A percentile compares a stretch with the other conserved stretches of the same genome.
These are phyloP conservation scores for Ariopsis seemanni DNA, from an alignment of 2,113 vertebrate genomes.

Conservation along the genomic window DNA sequence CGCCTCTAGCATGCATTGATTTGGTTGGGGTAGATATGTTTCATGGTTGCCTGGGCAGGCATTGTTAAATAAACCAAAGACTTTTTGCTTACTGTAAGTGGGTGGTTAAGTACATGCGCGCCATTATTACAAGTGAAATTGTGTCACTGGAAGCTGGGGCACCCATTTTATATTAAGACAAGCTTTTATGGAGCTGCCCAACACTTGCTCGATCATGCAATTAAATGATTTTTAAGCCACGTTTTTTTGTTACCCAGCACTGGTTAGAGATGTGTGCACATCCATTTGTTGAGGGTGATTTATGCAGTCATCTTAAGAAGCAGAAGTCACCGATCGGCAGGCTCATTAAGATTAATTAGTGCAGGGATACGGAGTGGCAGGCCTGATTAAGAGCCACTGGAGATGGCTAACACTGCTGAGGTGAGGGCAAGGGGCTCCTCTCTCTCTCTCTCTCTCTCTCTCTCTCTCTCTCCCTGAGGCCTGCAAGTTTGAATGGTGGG, in stretches of 20 bases:
- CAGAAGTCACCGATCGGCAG: conserved; percentile 70
- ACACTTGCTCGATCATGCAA: conserved; percentile 75
- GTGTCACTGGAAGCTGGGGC: conserved; percentile 64
- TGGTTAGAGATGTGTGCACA: conserved; percentile 46
- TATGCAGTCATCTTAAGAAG: conserved; percentile 58
- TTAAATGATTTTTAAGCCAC: conserved; percentile 61
- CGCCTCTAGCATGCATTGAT: conserved; percentile 71
- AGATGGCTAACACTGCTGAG: conserved; percentile 46
- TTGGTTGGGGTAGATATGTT: conserved; percentile 69
- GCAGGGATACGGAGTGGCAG: conserved; percentile 56
- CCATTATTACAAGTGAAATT: conserved; percentile 52
- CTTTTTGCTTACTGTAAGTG: conserved; percentile 72
- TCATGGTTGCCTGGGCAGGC: conserved; percentile 68
- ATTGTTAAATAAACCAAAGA: conserved; percentile 71
- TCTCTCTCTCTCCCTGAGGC: conserved; percentile 41
- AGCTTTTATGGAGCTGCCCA: conserved; percentile 70
- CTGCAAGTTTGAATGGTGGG: conserved; percentile 48
- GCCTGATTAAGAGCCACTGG: conserved; percentile 55
- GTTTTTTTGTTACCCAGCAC: conserved; percentile 35
- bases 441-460: conserved; percentile 24
- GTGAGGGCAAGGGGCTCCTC: conserved; percentile 32
- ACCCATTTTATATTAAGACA: conserved; percentile 68
- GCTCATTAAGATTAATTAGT: conserved; percentile 78
- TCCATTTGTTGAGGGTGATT: conserved; percentile 55
- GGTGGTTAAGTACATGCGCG: conserved; percentile 61